phyloP scores from a whole-genome alignment of 2,888 invertebrate genomes.

The Sesia bembeciformis region DNA sequence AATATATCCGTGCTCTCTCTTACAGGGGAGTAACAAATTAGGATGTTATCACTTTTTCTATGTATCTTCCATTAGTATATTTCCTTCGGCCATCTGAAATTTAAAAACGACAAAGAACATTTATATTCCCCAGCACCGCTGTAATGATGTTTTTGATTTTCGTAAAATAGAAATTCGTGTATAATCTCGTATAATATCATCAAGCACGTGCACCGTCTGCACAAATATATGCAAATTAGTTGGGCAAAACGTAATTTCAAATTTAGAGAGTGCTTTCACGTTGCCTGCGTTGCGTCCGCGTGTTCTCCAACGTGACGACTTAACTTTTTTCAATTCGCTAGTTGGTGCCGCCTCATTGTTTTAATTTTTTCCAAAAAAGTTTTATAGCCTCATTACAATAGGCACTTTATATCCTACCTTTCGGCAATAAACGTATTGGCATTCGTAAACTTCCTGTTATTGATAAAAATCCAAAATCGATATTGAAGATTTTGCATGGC shows the following conservation, averaged over 20 bases:
- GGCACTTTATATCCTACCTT: conserved; percentile 24
- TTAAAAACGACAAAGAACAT: background rate
- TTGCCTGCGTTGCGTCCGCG: conserved; percentile 24
- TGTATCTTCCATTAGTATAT: no score
- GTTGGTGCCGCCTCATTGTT: conserved; percentile 19
- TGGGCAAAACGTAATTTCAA: conserved; percentile 26
- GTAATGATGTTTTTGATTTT: conserved; percentile 36
- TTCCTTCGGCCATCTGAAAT: no score
- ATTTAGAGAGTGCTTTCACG: conserved; percentile 42
- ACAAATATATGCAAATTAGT: conserved; percentile 28
- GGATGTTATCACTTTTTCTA: no score
- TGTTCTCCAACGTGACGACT: conserved; percentile 44
- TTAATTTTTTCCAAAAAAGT: conserved; percentile 36
- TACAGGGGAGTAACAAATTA: no score
- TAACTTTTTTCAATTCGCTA: conserved; percentile 33
- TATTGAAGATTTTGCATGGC: background rate
- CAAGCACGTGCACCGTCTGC: conserved; percentile 19
- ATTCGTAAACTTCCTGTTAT: conserved; percentile 52
- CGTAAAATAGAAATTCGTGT: conserved; percentile 23
- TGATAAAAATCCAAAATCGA: conserved; percentile 5
- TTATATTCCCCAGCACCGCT: background rate
- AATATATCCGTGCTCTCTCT: no score
- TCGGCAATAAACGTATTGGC: no score
- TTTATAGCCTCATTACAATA: conserved; percentile 41
- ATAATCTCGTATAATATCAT: conserved; percentile 31